These are phyloP conservation scores for Lepidothrix coronata DNA, from an alignment of 2,113 vertebrate genomes.

Conservation along the genomic window DNA sequence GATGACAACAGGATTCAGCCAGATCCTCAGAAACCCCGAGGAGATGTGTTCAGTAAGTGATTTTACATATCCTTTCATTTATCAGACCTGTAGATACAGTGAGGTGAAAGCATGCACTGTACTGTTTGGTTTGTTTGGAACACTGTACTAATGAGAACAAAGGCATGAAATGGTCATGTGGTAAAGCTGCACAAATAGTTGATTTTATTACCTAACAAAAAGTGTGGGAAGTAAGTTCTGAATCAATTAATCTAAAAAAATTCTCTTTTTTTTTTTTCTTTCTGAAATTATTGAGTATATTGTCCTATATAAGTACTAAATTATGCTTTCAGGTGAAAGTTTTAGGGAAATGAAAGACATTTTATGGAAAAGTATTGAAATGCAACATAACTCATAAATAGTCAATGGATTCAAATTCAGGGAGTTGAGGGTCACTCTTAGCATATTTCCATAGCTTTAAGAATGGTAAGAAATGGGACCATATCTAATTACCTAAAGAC, in stretches of 20 bases:
- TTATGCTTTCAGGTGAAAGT: neutral
- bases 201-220: neutral
- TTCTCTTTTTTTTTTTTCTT: neutral
- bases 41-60: conserved; percentile 95
- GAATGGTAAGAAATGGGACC: neutral
- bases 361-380: neutral
- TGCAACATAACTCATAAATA: neutral
- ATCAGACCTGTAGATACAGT: neutral
- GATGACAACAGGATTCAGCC: conserved; percentile 89
- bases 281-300: neutral
- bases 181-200: neutral
- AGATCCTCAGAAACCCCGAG: conserved; percentile 89
- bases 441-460: neutral
- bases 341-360: neutral
- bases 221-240: neutral
- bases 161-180: neutral
- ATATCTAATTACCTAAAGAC: neutral
- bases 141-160: neutral
- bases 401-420: neutral
- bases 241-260: neutral
- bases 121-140: neutral
- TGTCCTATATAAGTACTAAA: neutral
- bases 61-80: neutral
- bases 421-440: neutral
- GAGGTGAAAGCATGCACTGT: neutral